Evolutionary conservation across 1,140 invertebrate species (phyloP), one percentile per base, ranked within the genome.

Genomic region (Ericerus pela): DNA sequence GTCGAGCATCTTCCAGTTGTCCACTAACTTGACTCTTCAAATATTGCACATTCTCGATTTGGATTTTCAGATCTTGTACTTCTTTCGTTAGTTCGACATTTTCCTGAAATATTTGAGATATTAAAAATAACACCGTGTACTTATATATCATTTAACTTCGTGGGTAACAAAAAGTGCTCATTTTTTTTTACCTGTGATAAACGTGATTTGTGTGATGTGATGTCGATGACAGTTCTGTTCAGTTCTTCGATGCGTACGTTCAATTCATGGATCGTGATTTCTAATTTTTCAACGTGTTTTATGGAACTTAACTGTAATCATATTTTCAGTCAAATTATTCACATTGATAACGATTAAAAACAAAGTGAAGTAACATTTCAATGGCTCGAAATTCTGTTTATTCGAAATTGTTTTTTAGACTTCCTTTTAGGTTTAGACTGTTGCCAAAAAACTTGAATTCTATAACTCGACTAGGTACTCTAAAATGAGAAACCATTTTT

Each of bases 201-300:
- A 62, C 87, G 80, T 64, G 83, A 83, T 73, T 89, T 91, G 72
- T 86, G 84, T 58, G 87, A 88, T 54, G 88, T 93, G 65, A 96
- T 88, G 67, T 96, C 93, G 61, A 92, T 81, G 63, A 96, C 85
- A 29, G 89, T 91, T 67, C 92, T 85, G 73, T 91, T 93, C 57
- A 96, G 69, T 71, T 96, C 93, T 70, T 96, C 92, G 65, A 96
- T 94, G 68, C 88, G 92, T 64, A 95, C 80, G 69, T 85, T 85
- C 56, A 93, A 72, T 70, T 96, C 93, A 63, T 80, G 83, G 65
- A 95, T 84, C 63, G 78, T 79, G 62, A 94, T 73, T 70, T 96
- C 92, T 60, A 95, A 75, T 70, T 84, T 91, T 72, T 95, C 91
- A 58, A 86, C 81, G 57, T 84, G 84, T 74, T 95, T 96, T 57